phyloP scores from a whole-genome alignment of 2,797 vertebrate genomes.

The Gymnocypris eckloni region DNA sequence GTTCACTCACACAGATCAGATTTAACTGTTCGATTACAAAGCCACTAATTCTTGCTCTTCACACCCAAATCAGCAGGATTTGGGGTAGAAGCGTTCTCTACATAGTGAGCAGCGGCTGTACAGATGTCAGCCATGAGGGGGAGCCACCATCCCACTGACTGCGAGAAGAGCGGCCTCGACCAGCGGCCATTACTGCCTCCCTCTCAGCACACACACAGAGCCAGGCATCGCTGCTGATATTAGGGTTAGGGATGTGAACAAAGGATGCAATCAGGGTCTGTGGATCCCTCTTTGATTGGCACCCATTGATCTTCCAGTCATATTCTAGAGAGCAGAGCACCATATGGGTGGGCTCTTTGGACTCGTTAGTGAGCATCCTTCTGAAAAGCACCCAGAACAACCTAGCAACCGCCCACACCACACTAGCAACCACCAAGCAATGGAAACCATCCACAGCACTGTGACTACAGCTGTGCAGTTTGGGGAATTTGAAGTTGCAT shows the following conservation, averaged over 20 bases:
- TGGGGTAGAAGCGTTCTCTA: neutral
- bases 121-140: conserved; percentile 80
- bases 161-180: conserved; percentile 70
- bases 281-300: neutral
- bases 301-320: neutral
- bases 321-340: neutral
- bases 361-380: neutral
- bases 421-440: conserved; percentile 5
- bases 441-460: neutral
- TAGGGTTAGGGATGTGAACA: neutral
- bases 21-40: neutral
- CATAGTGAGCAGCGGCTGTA: conserved; percentile 66
- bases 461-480: neutral
- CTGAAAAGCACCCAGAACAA: neutral
- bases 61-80: conserved; percentile 15
- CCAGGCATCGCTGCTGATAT: neutral
- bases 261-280: conserved; percentile 1
- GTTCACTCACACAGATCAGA: neutral
- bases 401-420: neutral
- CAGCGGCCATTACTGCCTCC: conserved; percentile 74
- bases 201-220: conserved; percentile 37
- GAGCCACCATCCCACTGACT: conserved; percentile 78
- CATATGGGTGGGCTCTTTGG: neutral
- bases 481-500: neutral
- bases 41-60: neutral